Conservation (phyloP, 2,113 vertebrate species). For the Varanus salvator region DNA sequence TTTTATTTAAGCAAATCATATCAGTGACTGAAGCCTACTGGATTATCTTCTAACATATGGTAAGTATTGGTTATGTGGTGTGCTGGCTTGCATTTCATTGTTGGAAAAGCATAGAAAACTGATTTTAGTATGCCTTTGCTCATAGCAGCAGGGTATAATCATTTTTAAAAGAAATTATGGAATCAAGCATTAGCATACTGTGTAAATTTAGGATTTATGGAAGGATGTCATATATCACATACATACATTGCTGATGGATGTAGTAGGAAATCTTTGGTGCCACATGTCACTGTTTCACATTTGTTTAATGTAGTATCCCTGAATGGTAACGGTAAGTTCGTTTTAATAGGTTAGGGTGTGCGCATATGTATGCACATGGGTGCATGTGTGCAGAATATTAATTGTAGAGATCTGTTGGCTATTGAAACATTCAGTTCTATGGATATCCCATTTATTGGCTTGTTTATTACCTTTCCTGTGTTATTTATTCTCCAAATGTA, state of each 20-base stretch:
- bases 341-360: conserved; percentile 4
- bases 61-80: conserved; percentile 69
- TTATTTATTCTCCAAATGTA: conserved; percentile 27
- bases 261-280: conserved; percentile 63
- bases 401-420: conserved; percentile 36
- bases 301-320: conserved; percentile 64
- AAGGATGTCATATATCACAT: conserved; percentile 62
- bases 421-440: conserved; percentile 44
- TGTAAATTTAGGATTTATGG: conserved; percentile 74
- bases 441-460: background rate
- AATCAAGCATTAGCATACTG: conserved; percentile 69
- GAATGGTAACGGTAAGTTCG: conserved; percentile 47
- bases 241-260: conserved; percentile 67
- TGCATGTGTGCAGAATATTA: conserved; percentile 37
- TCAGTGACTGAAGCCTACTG: conserved; percentile 71
- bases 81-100: conserved; percentile 69
- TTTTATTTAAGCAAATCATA: conserved; percentile 73
- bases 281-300: conserved; percentile 72
- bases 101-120: conserved; percentile 76
- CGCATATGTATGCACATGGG: background rate
- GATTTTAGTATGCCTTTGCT: conserved; percentile 72
- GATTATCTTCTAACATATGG: conserved; percentile 70
- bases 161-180: conserved; percentile 75
- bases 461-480: conserved; percentile 28
- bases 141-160: conserved; percentile 72